A percentile compares a stretch with the other conserved stretches of the same genome.
These are phyloP conservation scores for Fistularia tabacaria DNA, from an alignment of 2,797 vertebrate genomes.

Conservation along the genomic window DNA sequence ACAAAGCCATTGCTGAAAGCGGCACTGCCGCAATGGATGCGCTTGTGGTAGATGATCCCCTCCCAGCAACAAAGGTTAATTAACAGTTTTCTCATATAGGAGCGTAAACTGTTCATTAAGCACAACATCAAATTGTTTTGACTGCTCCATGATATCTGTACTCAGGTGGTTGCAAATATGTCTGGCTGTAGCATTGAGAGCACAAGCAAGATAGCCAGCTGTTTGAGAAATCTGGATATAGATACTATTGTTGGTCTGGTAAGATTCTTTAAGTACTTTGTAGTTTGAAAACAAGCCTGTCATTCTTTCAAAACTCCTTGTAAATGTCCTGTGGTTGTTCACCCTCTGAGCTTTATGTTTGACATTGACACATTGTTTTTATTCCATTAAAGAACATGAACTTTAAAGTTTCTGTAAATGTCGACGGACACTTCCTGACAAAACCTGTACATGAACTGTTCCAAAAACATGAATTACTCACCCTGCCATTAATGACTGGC, in stretches of 20 bases:
- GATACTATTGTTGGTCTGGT: slow-evolving; percentile 49
- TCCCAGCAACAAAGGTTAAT: slow-evolving; percentile 47
- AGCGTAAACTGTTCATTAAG: no score
- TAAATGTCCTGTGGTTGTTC: no score
- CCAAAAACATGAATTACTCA: slow-evolving; percentile 50
- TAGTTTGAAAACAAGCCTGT: no score
- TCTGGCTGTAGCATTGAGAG: slow-evolving; percentile 67
- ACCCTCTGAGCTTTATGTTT: not conserved
- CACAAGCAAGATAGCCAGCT: slow-evolving; percentile 62
- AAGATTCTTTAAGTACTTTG: slow-evolving; percentile 10
- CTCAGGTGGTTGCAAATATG: slow-evolving; percentile 54
- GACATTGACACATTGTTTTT: not conserved
- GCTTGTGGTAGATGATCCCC: slow-evolving; percentile 4
- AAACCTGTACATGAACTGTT: slow-evolving; percentile 51
- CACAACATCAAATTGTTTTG: no score
- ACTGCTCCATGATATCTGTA: slow-evolving; percentile 5
- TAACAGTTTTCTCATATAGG: no score
- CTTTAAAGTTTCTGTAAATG: not conserved
- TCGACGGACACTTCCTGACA: slow-evolving; percentile 64
- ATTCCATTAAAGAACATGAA: slow-evolving; percentile 24
- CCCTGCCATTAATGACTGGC: slow-evolving; percentile 70
- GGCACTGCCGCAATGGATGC: slow-evolving; percentile 61
- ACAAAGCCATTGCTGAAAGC: slow-evolving; percentile 73
- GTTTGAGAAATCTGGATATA: slow-evolving; percentile 57
- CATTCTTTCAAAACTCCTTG: no score